A percentile compares a stretch with the other conserved stretches of the same genome.
Evolutionary conservation across 1,140 invertebrate species (phyloP).

Genomic region (Drosophila lini): DNA sequence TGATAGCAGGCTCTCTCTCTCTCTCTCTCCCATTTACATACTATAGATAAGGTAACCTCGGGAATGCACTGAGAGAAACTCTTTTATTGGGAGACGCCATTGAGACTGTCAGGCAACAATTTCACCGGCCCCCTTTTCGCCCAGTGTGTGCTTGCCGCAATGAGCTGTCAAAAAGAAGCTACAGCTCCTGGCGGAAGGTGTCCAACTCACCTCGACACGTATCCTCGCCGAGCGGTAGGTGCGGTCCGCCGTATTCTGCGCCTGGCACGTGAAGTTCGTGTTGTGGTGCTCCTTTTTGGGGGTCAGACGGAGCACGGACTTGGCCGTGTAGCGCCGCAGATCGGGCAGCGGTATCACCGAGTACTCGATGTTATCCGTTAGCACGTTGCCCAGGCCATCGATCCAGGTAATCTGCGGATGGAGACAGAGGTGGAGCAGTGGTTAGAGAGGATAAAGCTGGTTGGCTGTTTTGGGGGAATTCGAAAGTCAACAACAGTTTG

Average conservation of each 20-base stretch:
- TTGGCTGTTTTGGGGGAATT: constrained; percentile 5
- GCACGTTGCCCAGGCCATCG: constrained; percentile 88
- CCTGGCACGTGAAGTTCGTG: constrained; percentile 91
- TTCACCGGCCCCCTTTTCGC: not conserved
- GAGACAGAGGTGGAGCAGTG: too few relatives aligned
- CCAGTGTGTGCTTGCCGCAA: not conserved
- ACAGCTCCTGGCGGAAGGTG: not conserved
- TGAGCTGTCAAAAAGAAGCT: constrained; percentile 18
- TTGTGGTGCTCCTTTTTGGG: constrained; percentile 92
- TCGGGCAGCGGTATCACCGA: constrained; percentile 87
- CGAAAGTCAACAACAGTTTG: not conserved
- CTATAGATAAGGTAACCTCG: constrained; percentile 47
- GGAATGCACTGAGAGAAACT: constrained; percentile 10
- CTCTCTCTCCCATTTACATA: not conserved
- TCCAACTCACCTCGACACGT: constrained; percentile 86
- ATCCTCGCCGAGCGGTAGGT: constrained; percentile 88
- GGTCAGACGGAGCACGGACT: constrained; percentile 89
- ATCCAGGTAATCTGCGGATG: constrained; percentile 90
- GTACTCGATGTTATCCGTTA: constrained; percentile 88
- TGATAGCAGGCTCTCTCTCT: constrained; percentile 61
- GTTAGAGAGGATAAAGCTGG: constrained; percentile 4
- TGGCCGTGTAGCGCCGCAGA: constrained; percentile 88
- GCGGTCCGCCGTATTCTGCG: constrained; percentile 89
- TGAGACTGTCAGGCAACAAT: too few relatives aligned
- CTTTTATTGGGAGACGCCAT: too few relatives aligned